These are phyloP conservation scores for Pungitius pungitius DNA, from an alignment of 2,113 vertebrate species.

Conservation along the genomic window DNA sequence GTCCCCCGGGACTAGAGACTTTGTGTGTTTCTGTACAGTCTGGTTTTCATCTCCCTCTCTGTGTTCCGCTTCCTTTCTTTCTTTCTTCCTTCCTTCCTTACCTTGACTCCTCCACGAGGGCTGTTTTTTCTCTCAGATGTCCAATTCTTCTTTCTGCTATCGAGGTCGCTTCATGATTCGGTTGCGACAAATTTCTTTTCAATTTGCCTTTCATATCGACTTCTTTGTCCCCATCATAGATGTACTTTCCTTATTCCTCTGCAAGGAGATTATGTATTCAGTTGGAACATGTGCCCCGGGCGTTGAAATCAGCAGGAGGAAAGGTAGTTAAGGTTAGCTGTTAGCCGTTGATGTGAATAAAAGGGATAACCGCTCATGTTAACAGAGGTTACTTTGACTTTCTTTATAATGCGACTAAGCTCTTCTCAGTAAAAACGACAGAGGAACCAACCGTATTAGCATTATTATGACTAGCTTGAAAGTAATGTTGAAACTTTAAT, in stretches of 20 bases:
- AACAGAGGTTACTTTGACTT: no score
- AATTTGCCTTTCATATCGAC: neutral
- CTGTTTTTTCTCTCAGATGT: neutral
- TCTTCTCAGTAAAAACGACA: no score
- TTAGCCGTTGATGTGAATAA: no score
- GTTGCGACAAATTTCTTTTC: neutral
- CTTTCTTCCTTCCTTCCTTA: neutral
- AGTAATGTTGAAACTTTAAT: no score
- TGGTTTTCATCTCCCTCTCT: neutral
- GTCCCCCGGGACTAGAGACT: conserved; percentile 1
- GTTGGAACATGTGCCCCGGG: no score
- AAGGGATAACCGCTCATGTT: no score
- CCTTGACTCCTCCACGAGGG: neutral
- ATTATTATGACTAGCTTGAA: no score
- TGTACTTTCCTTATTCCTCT: neutral
- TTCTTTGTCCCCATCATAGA: neutral
- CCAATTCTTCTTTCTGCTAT: neutral
- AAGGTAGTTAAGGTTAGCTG: no score
- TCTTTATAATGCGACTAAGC: no score
- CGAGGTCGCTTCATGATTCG: neutral
- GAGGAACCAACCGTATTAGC: no score
- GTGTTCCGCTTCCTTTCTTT: neutral
- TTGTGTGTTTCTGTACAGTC: neutral
- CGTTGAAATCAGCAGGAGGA: no score
- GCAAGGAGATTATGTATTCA: no score